Evolutionary conservation across 1,140 invertebrate species (phyloP), one percentile per base, ranked within the genome.

Genomic region (Habropoda laboriosa): DNA sequence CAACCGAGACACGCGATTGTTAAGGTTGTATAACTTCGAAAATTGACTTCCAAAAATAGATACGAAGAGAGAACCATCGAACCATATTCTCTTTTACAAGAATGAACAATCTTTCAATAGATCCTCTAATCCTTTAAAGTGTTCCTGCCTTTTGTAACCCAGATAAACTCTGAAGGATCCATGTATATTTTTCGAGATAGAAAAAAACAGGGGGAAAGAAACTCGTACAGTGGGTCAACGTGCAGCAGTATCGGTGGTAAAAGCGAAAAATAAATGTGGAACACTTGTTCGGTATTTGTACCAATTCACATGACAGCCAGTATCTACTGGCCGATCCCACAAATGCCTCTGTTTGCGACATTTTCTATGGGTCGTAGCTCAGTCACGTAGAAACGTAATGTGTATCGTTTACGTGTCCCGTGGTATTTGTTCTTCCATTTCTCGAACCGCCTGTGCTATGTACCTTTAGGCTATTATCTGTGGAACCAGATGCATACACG

Each of bases 361-460:
- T 76, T 76, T 67, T 40, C 63, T 27, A 30, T 30, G 66, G 24
- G 24, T 49, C 79, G 71, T 61, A 79, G 58, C 66, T 79, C 67
- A 75, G 75, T 79, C 85, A 84, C 82, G 82, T 84, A 79, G 38
- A 42, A 51, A 79, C 75, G 72, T 77, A 86, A 84, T 84, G 80
- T 84, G 82, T 86, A 86, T 77, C 82, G 79, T 70, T 86, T 86
- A 86, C 76, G 85, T 81, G 72, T 67, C 79, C 78, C 76, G 38
- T 24, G 47, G 24, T 72, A 79, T 73, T 73, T 73, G 77, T 79
- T 70, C 57, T 63, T 73, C 70, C 40, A 73, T 63, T 79, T 73
- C 77, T 79, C 55, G 27, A 71, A 60, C 35, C 30, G 51, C 18
- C 40, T 53, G 74, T 58, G 64, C 66, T 58, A 51, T 47, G 55